A percentile compares a stretch with the other conserved stretches of the same genome.
Conservation (phyloP, 2,113 vertebrate species). For the Riparia riparia region DNA sequence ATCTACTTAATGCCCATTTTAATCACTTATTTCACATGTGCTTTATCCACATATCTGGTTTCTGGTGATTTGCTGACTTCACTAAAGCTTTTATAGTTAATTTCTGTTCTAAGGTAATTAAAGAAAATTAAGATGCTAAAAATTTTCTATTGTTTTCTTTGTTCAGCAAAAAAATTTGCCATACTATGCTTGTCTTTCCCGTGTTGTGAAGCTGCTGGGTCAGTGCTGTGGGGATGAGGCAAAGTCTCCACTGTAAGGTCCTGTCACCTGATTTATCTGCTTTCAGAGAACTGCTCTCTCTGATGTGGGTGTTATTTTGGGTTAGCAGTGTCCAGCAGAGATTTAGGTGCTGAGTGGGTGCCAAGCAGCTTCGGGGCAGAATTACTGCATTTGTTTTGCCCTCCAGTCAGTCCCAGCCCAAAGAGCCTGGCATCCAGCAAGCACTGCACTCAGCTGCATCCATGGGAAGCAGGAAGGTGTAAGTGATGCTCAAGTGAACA, state of each 20-base stretch:
- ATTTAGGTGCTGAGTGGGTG: neutral
- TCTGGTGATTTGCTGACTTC: neutral
- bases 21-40: neutral
- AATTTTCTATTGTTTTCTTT: neutral
- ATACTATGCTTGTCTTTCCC: accelerated
- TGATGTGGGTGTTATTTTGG: neutral
- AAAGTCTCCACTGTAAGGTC: neutral
- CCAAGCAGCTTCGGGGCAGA: neutral
- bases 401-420: neutral
- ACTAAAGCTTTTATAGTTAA: neutral
- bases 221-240: neutral
- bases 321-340: neutral
- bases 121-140: neutral
- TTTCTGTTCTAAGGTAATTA: neutral
- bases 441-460: neutral
- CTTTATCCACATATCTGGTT: neutral
- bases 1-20: neutral
- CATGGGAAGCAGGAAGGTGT: neutral
- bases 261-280: neutral
- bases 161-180: neutral
- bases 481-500: neutral
- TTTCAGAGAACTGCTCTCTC: neutral
- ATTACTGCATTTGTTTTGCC: neutral
- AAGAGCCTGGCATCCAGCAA: neutral
- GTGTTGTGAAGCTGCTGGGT: neutral